Evolutionary conservation across 2,888 invertebrate species (phyloP), one percentile per base, ranked within the genome.

Genomic region (Unio pictorum): DNA sequence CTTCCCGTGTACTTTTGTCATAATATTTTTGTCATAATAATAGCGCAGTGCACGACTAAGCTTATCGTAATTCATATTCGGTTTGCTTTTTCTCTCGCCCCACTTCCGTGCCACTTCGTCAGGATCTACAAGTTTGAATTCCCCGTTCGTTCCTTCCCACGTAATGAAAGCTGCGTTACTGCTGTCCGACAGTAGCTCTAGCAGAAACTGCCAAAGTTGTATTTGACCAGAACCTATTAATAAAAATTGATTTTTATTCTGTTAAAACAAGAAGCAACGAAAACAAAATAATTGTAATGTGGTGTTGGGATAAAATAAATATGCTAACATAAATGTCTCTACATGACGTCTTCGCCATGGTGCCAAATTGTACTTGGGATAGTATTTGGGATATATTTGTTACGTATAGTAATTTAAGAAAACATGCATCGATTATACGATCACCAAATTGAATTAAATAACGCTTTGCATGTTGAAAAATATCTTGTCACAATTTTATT

Each of bases 11-110:
- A 98, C 97, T 92, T 98, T 98, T 75, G 95, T 96, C 97, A 98
- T 98, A 81, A 98, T 98, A 89, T 97, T 98, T 91, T 98, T 98
- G 92, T 98, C 98, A 91, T 98, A 98, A 91, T 98, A 98, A 90
- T 98, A 98, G 94, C 95, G 93, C 80, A 96, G 93, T 67, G 97
- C 97, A 77, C 97, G 92, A 81, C 96, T 96, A 84, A 97, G 93
- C 91, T 97, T 97, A 92, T 97, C 97, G 91, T 97, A 97, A 92
- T 97, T 97, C 97, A 97, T 97, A 91, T 96, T 96, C 81, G 97
- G 96, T 90, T 97, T 96, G 90, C 95, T 95, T 91, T 97, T 97
- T 84, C 97, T 93, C 86, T 96, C 95, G 84, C 97, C 97, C 97
- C 97, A 97, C 86, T 95, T 93, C 75, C 96, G 93, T 72, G 97